phyloP scores from a whole-genome alignment of 2,797 vertebrate species.

The Hoplostethus mediterraneus region DNA sequence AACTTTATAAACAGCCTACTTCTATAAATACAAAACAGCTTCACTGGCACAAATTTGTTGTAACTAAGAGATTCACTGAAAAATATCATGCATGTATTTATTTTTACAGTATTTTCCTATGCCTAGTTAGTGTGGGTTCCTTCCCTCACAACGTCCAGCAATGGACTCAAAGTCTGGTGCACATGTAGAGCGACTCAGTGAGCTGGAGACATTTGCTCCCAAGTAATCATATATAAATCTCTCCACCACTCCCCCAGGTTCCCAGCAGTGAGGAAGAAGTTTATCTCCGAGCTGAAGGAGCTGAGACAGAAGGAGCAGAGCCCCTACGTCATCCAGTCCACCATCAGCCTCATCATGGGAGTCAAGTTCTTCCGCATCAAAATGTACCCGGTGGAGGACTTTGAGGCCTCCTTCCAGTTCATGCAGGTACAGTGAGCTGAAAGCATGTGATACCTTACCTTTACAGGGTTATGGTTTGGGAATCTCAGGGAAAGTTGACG shows the following conservation, averaged over 20 bases:
- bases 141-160: too few species aligned
- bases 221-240: constrained; percentile 23
- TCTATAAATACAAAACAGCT: too few species aligned
- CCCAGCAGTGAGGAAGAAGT: constrained; percentile 98
- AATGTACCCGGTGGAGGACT: constrained; percentile 99
- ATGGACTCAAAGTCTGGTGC: too few species aligned
- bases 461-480: not conserved
- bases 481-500: constrained; percentile 4
- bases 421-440: constrained; percentile 91
- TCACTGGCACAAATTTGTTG: too few species aligned
- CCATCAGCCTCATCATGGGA: constrained; percentile 99
- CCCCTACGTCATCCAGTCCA: constrained; percentile 94
- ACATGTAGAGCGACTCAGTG: too few species aligned
- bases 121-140: too few species aligned
- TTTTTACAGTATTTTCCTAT: too few species aligned
- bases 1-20: too few species aligned
- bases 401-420: constrained; percentile 98
- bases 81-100: too few species aligned
- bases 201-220: too few species aligned
- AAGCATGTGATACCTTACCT: not conserved
- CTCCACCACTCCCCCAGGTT: constrained; percentile 83
- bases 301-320: constrained; percentile 97
- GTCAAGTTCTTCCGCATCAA: constrained; percentile 99
- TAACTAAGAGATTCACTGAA: too few species aligned
- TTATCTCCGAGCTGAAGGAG: constrained; percentile 97